These are phyloP conservation scores for Sylvilagus bachmani DNA, from an alignment of 2,113 vertebrate species.

Conservation along the genomic window DNA sequence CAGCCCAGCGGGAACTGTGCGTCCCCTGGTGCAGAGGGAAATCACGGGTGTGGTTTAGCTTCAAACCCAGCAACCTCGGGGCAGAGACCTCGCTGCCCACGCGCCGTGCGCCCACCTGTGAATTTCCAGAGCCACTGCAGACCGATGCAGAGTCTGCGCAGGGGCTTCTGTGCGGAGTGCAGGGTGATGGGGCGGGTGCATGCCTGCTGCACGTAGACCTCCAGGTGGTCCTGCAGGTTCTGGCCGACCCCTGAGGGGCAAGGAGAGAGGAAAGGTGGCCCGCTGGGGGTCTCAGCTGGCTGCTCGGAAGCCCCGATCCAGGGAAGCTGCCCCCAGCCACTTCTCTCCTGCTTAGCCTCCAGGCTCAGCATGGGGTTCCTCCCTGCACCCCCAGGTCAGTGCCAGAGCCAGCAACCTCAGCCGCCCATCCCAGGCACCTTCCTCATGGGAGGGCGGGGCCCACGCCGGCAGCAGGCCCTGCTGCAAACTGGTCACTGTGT, in stretches of 20 bases:
- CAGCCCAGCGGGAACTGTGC: neutral
- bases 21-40: constrained; percentile 19
- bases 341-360: neutral
- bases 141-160: constrained; percentile 94
- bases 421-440: neutral
- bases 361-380: neutral
- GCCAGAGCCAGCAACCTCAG: neutral
- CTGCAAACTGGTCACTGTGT: neutral
- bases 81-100: neutral
- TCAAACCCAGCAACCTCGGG: neutral
- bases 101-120: constrained; percentile 89
- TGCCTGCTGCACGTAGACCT: constrained; percentile 96
- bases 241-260: constrained; percentile 93
- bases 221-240: constrained; percentile 98
- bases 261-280: neutral
- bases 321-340: neutral
- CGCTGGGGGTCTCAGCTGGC: neutral
- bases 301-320: neutral
- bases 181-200: constrained; percentile 96
- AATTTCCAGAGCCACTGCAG: constrained; percentile 95
- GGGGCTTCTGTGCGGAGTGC: constrained; percentile 93
- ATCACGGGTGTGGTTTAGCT: neutral
- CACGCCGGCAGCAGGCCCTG: neutral
- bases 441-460: neutral
- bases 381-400: neutral